These are phyloP conservation scores for Microctenopoma steveboyesi DNA, from an alignment of 2,797 vertebrate genomes.

Conservation along the genomic window DNA sequence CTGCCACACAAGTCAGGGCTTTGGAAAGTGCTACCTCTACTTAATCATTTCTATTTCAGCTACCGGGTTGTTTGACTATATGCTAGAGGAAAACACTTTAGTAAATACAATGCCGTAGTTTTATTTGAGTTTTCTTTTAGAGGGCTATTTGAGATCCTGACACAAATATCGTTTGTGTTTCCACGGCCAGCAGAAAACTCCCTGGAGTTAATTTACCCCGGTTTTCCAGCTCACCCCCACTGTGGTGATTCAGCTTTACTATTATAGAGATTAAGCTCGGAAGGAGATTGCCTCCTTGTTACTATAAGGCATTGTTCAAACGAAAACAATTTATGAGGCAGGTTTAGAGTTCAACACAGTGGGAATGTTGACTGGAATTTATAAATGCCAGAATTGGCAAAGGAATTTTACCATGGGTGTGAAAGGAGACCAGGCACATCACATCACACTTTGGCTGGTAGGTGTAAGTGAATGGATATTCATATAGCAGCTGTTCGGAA, in stretches of 20 bases:
- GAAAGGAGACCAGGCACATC: slow-evolving; percentile 22
- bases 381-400: slow-evolving; percentile 19
- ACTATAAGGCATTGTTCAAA: slow-evolving; percentile 18
- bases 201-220: slow-evolving; percentile 64
- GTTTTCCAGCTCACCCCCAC: slow-evolving; percentile 38
- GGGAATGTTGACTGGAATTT: slow-evolving; percentile 7
- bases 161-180: slow-evolving; percentile 66
- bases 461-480: slow-evolving; percentile 29
- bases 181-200: slow-evolving; percentile 49
- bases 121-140: slow-evolving; percentile 49
- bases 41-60: slow-evolving; percentile 43
- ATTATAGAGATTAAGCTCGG: slow-evolving; percentile 51
- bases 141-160: slow-evolving; percentile 49
- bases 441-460: slow-evolving; percentile 28
- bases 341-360: slow-evolving; percentile 30
- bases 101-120: slow-evolving; percentile 52
- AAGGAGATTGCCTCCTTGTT: slow-evolving; percentile 28
- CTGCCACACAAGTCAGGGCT: not conserved
- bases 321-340: slow-evolving; percentile 52
- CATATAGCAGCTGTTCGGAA: slow-evolving; percentile 48
- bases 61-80: slow-evolving; percentile 4
- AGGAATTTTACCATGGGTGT: not conserved
- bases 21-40: not conserved
- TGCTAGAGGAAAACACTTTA: slow-evolving; percentile 26
- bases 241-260: slow-evolving; percentile 45